Base-by-base conservation (phyloP, 2,888 invertebrate genomes). In the Pheosia gnoma region DNA sequence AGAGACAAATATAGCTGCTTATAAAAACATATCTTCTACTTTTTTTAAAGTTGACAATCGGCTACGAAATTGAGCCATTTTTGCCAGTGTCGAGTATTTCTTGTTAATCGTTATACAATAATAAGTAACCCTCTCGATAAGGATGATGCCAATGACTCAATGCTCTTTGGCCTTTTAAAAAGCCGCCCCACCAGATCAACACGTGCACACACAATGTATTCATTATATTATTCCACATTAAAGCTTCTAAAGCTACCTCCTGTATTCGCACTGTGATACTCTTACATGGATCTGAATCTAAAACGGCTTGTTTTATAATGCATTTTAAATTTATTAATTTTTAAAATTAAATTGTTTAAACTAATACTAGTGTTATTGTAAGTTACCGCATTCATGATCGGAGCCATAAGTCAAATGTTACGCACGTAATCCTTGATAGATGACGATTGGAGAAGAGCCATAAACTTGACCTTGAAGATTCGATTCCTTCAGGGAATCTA, bases 181-280 rank as follows among this genome's bases (percentile, higher is more conserved):
- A n/a, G n/a, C n/a, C n/a, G n/a, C 43, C 10, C 9, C 7, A 9
- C 5, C 10, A n/a, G 49, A 49, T 49, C 49, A 13, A n/a, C 5
- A n/a, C n/a, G 13, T 13, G n/a, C 5, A 13, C n/a, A n/a, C 49
- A 49, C 49, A 49, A 47, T 5, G 11, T 13, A n/a, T 13, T n/a
- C 49, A 49, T 13, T n/a, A 1, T 49, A 49, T 13, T n/a, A 13
- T 43, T 43, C 25, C 2, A 25, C 25, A 25, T 25, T 25, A 25
- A 59, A 9, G 72, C 72, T 73, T 72, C 45, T 62, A 52, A 56
- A 60, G 57, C 57, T 41, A 62, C 56, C 61, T 58, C 60, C 51
- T 60, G 61, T 53, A 62, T 59, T 57, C 10, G 36, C 58, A 60
- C 77, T 77, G 77, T 77, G 77, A 77, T 77, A 77, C 66, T 66